Conservation (phyloP, 2,113 vertebrate genomes). For the Dipodomys spectabilis region DNA sequence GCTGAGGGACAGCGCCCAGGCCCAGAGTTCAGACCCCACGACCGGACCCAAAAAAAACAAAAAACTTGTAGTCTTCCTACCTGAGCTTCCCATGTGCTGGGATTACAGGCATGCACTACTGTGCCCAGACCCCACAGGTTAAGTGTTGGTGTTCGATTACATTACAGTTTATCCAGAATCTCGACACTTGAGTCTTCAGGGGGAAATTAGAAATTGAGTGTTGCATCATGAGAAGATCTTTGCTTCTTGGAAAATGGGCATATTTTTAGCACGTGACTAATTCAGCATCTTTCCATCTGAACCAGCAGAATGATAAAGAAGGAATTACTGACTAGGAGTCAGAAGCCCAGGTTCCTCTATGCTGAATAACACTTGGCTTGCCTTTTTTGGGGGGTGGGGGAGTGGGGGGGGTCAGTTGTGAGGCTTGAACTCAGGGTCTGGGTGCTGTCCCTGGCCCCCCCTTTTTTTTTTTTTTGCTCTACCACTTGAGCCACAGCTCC, state of each 20-base stretch:
- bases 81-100: no score
- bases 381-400: no score
- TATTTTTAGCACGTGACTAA: constrained; percentile 29
- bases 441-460: no score
- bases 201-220: neutral
- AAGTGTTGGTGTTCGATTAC: neutral
- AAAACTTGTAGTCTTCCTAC: no score
- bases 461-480: no score
- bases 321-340: neutral
- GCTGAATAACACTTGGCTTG: neutral
- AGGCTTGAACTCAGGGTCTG: no score
- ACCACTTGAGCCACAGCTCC: no score
- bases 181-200: neutral
- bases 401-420: no score
- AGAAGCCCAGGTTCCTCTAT: neutral
- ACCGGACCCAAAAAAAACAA: no score
- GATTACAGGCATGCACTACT: no score
- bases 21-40: no score
- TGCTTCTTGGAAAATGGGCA: constrained; percentile 30
- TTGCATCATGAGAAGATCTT: neutral
- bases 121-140: neutral
- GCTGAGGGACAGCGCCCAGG: no score
- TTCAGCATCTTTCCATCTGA: neutral
- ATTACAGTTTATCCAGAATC: neutral
- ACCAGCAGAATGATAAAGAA: neutral